These are phyloP conservation scores for Piprites chloris DNA, from an alignment of 2,113 vertebrate genomes.

Conservation along the genomic window DNA sequence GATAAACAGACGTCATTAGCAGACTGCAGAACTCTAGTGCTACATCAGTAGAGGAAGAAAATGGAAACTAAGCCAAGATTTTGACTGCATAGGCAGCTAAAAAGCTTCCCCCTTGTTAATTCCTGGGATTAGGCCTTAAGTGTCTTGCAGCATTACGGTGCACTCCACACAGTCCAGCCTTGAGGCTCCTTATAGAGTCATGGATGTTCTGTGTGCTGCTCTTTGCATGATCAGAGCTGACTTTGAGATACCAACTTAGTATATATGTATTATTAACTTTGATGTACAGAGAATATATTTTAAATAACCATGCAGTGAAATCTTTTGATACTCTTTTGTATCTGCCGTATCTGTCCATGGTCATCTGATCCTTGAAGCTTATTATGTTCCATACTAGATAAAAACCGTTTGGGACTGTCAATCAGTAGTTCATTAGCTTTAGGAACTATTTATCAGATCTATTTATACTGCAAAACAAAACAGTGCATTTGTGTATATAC, in stretches of 20 bases:
- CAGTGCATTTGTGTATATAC: constrained; percentile 54
- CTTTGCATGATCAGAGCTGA: neutral
- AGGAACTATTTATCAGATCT: neutral
- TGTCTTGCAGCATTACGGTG: neutral
- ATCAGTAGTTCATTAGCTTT: neutral
- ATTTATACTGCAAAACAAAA: constrained; percentile 46
- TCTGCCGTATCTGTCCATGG: neutral
- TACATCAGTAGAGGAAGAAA: constrained; percentile 14
- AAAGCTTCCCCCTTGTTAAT: neutral
- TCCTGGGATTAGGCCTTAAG: neutral
- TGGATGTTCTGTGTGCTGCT: neutral
- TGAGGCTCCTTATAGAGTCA: neutral
- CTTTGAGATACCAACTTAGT: neutral
- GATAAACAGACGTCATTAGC: neutral
- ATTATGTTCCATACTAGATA: neutral
- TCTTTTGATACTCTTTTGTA: neutral
- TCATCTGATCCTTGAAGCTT: neutral
- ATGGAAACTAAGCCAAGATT: neutral
- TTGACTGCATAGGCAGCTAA: neutral
- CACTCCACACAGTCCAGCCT: neutral
- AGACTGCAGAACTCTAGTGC: neutral
- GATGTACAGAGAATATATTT: constrained; percentile 22
- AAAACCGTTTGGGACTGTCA: neutral
- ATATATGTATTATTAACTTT: neutral
- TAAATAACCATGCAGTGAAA: neutral